Base-by-base conservation (phyloP, 1,140 invertebrate species). In the Helicoverpa armigera region DNA sequence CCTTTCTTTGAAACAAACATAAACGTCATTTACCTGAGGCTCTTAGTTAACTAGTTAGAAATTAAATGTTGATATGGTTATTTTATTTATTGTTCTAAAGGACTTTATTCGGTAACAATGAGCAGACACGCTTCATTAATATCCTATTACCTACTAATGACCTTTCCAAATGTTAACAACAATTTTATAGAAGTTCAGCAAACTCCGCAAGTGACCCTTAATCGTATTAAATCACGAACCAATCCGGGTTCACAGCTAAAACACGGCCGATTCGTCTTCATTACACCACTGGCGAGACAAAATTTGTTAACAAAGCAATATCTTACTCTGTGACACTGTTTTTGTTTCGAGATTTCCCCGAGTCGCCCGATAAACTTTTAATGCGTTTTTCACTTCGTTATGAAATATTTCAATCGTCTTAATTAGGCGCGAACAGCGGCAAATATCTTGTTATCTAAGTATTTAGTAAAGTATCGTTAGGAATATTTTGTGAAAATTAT, bases 301-400 rank as follows among this genome's bases (percentile, higher is more conserved):
- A 74, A 81, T 43, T 51, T 60, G 69, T 72, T 60, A 60, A 35
- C 43, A 70, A 56, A 56, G 58, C 53, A 81, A 69, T 56, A 82
- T 74, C 80, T 82, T 84, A 82, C 54, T 80, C 81, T 77, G 81
- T 85, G 82, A 74, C 85, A 78, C 82, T 89, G 85, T 86, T 86
- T 78, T 87, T 84, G 85, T 85, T 85, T 82, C 61, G 50, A 31
- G 35, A 43, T 43, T 53, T 63, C 60, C 51, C 23, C 80, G 78
- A 65, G 81, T 81, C 72, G 43, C 50, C 73, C 85, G 88, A 87
- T 88, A 92, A 92, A 92, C 88, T 92, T 92, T 92, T 92, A 92
- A 92, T 90, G 88, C 86, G 88, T 90, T 91, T 92, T 92, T 90
- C 89, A 92, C 88, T 92, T 90, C 84, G 89, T 90, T 90, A 88